These are phyloP conservation scores for Apaloderma vittatum DNA, from an alignment of 2,113 vertebrate genomes.

Conservation along the genomic window DNA sequence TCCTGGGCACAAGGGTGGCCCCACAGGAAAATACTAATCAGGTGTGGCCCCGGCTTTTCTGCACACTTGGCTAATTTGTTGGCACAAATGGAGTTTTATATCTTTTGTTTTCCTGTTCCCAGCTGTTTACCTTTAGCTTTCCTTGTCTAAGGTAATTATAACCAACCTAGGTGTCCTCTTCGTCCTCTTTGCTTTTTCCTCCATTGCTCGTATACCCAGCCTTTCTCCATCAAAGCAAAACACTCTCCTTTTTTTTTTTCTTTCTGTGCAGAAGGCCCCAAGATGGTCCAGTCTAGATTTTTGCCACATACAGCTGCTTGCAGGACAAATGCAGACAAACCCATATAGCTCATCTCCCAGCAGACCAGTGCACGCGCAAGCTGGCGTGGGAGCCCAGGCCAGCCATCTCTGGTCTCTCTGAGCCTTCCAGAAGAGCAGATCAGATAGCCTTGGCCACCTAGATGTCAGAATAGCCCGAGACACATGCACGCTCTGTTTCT, in stretches of 20 bases:
- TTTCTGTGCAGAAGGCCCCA: background rate
- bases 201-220: rapidly evolving
- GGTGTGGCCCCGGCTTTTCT: background rate
- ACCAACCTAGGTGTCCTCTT: background rate
- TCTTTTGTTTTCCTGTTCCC: background rate
- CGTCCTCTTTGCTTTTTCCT: background rate
- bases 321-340: background rate
- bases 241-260: rapidly evolving
- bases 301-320: background rate
- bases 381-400: background rate
- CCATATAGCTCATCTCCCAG: background rate
- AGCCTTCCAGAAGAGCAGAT: background rate
- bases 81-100: background rate
- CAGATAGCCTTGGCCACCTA: background rate
- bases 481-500: rapidly evolving
- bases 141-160: background rate
- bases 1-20: background rate
- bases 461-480: background rate
- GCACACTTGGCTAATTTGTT: background rate
- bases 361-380: background rate
- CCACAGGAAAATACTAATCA: rapidly evolving
- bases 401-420: background rate
- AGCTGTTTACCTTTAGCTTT: background rate
- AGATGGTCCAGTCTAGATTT: background rate
- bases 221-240: background rate